Evolutionary conservation across 2,888 invertebrate species (phyloP), one percentile per base, ranked within the genome.

Genomic region (Drosophila stalkeri): DNA sequence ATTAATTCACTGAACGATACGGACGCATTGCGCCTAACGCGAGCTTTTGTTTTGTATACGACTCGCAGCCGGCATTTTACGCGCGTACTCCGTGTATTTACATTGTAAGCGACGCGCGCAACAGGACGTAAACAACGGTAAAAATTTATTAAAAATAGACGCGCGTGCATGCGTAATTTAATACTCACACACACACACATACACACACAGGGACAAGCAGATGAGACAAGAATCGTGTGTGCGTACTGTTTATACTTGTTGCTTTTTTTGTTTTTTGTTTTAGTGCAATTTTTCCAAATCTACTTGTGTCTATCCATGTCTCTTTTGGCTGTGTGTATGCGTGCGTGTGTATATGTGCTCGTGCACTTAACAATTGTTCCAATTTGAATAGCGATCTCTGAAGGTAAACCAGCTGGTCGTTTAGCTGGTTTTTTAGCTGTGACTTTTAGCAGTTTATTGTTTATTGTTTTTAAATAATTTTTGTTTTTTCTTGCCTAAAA

Each of bases 61-160:
- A 52, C n/a, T 39, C 47, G 41, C 59, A 65, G 64, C 78, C 81
- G 81, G 78, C 81, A 80, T 77, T 80, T 78, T 80, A 80, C 77
- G 81, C 78, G 78, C 72, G 68, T 64, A 65, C 54, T 68, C 54
- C 47, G 39, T 65, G 20, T 31, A 67, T 69, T 80, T 65, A 66
- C 73, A 69, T 80, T 59, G 73, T 69, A 82, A 79, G 78, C 49
- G 56, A 61, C 79, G 81, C 81, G 79, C 78, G 79, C 79, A 79
- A 74, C 78, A 79, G 81, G 70, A 77, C 81, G 73, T 74, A 77
- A 77, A 74, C 73, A 78, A 73, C 78, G 78, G 69, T 77, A 77
- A 75, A 51, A 64, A 60, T 39, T 52, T 46, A 68, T 64, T 78
- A 80, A 69, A 78, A 78, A 78, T 78, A 78, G 78, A 72, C 44